Evolutionary conservation across 2,113 vertebrate genomes (phyloP).

Genomic region (Corapipo altera): DNA sequence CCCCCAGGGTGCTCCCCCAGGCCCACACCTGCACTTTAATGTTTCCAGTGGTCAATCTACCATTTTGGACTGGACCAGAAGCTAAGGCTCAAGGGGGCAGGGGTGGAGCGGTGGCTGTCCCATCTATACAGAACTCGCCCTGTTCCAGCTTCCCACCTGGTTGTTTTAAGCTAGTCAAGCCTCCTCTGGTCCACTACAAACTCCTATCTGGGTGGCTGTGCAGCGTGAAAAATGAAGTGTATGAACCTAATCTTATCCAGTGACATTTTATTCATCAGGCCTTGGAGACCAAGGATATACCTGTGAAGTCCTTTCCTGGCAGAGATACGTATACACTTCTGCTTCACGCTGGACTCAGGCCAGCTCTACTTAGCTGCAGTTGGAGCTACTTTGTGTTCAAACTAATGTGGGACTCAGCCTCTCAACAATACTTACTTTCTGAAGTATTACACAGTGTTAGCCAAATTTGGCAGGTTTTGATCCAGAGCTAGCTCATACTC

Average conservation of each 20-base stretch:
- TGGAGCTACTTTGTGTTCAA: not conserved
- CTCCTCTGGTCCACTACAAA: not conserved
- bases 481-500: not conserved
- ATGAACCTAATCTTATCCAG: not conserved
- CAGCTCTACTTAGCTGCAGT: not conserved
- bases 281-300: not conserved
- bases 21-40: not conserved
- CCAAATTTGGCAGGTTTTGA: not conserved
- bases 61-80: not conserved
- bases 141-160: not conserved
- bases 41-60: not conserved
- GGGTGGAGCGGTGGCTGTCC: not conserved
- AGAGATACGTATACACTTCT: not conserved
- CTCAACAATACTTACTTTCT: not conserved
- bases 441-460: not conserved
- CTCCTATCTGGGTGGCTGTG: not conserved
- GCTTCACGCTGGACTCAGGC: not conserved
- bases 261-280: not conserved
- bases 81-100: not conserved
- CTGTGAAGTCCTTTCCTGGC: not conserved
- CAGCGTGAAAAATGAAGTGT: not conserved
- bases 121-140: fast-evolving
- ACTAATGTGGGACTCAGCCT: not conserved
- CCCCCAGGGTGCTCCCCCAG: not conserved
- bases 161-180: not conserved